Base-by-base conservation (phyloP, 2,113 vertebrate species). In the Pollachius pollachius region DNA sequence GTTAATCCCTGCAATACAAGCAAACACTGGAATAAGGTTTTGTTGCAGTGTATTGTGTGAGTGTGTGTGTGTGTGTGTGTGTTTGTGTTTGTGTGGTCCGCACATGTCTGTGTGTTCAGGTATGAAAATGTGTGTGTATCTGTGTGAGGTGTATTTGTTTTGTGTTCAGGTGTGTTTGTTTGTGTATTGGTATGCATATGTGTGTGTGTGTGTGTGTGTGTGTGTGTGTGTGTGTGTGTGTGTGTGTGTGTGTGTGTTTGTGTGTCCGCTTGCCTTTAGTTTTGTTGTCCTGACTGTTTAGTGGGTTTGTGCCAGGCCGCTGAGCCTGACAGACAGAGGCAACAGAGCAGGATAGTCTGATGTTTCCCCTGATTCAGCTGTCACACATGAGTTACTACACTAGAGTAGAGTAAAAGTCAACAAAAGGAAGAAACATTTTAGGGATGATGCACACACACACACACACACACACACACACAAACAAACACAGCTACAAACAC, bases 281-380 rank as follows among this genome's bases (percentile, higher is more conserved):
- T 54, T 71, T 62, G 37, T 58, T 23, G 62, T 76, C 41, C 68
- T 57, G 52, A 21, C 27, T 73, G 30, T 65, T 69, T 19, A 25
- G 61, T 75, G 65, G 54, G 5, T 72, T 19, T 62, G 56, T 64
- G 48, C n/a, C 16, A 61, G 30, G 18, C 17, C 3, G 2, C 64
- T 65, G 65, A 67, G 63, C 62, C 23, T 52, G 64, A 37, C 60
- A 69, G 63, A 70, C 41, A 54, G 68, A 64, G 57, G 65, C 41
- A 70, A 59, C 61, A 37, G 69, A 72, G 62, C n/a, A 19, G 67
- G 13, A 52, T n/a, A 58, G 64, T 25, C 57, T 72, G 67, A 78
- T 73, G 62, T 71, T 69, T 67, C 70, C 62, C 60, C 62, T 69
- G 62, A 74, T 73, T 72, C 62, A n/a, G 56, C 63, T 81, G 71